Evolutionary conservation across 2,888 invertebrate genomes (phyloP).

Genomic region (Ferdinandea cuprea): DNA sequence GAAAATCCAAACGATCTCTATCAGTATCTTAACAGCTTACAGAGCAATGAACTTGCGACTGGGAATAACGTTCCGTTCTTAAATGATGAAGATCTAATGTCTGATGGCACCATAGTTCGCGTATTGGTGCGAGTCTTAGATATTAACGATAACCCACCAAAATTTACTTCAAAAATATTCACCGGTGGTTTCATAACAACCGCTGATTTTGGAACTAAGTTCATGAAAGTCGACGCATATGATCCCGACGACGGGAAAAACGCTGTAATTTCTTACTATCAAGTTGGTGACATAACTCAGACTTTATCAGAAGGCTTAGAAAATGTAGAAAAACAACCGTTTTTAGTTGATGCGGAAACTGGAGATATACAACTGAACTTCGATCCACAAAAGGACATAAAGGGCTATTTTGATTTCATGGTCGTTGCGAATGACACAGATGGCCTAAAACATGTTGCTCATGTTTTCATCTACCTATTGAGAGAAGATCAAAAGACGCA

Average conservation of each 20-base stretch:
- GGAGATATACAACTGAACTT: slow-evolving; percentile 95
- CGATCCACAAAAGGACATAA: slow-evolving; percentile 98
- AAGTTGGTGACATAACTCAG: slow-evolving; percentile 91
- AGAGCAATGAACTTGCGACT: slow-evolving; percentile 49
- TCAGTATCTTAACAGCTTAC: slow-evolving; percentile 78
- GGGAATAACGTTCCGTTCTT: neutral
- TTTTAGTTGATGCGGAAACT: slow-evolving; percentile 91
- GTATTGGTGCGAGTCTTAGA: slow-evolving; percentile 90
- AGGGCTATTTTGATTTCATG: slow-evolving; percentile 97
- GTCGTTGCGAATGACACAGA: slow-evolving; percentile 93
- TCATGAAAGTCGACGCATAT: slow-evolving; percentile 92
- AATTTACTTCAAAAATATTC: slow-evolving; percentile 91
- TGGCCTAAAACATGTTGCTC: slow-evolving; percentile 91
- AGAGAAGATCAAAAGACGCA: slow-evolving; percentile 96
- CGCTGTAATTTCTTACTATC: slow-evolving; percentile 89
- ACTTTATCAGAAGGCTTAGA: slow-evolving; percentile 94
- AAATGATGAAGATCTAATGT: slow-evolving; percentile 76
- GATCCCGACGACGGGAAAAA: slow-evolving; percentile 91
- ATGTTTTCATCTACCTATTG: slow-evolving; percentile 95
- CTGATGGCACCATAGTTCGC: slow-evolving; percentile 88
- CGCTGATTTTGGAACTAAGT: slow-evolving; percentile 94
- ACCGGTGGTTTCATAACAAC: slow-evolving; percentile 97
- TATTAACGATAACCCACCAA: slow-evolving; percentile 95
- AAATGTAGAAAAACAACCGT: slow-evolving; percentile 90
- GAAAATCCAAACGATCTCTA: slow-evolving; percentile 76